These are phyloP conservation scores for Folsomia manolachei DNA, from an alignment of 2,888 invertebrate species.

Conservation along the genomic window DNA sequence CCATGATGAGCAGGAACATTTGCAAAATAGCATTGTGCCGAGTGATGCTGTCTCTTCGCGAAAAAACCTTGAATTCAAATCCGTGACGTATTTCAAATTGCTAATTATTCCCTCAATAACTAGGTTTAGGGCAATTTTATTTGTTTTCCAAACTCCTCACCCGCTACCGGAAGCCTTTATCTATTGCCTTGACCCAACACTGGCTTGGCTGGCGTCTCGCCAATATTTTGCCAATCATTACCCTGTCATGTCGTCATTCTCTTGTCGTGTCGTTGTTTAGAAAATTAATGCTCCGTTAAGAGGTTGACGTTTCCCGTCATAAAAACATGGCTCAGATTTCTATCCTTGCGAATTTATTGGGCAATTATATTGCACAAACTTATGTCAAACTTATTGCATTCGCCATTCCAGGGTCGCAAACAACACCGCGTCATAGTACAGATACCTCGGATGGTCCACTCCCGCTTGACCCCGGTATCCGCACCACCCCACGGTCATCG, in stretches of 20 bases:
- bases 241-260: background rate
- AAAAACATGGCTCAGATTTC: no score
- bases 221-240: background rate
- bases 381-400: no score
- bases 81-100: no score
- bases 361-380: no score
- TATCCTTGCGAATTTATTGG: no score
- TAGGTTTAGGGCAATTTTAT: no score
- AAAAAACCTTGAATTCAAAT: no score
- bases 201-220: background rate
- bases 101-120: no score
- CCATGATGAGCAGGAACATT: background rate
- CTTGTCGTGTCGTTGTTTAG: background rate
- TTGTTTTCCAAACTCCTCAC: background rate
- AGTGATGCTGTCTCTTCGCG: background rate
- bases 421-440: slow-evolving; percentile 26
- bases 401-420: slow-evolving; percentile 11
- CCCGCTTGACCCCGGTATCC: slow-evolving; percentile 30
- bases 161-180: background rate
- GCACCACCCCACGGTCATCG: slow-evolving; percentile 33
- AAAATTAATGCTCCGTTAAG: no score
- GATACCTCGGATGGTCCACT: slow-evolving; percentile 31
- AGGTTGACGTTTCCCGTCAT: no score
- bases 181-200: background rate
- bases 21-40: background rate